Evolutionary conservation across 1,140 invertebrate genomes (phyloP), one percentile per base, ranked within the genome.

Genomic region (Hyphantria cunea): DNA sequence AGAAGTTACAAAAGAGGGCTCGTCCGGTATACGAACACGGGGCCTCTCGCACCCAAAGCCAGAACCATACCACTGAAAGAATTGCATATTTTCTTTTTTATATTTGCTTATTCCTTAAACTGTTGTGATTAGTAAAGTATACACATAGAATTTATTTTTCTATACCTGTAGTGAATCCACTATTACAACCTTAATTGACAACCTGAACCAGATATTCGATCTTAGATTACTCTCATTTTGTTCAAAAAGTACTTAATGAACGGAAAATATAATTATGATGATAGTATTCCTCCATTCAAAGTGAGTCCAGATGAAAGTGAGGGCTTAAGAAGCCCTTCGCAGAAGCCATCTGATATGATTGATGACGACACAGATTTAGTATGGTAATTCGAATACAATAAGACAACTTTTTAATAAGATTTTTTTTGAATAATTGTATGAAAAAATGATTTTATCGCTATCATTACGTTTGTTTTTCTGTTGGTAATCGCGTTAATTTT

Each of bases 321-420:
- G 78, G 70, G 85, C 85, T 88, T 88, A 86, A 47, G 82, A 86
- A 83, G 70, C 78, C 78, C 60, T 80, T 81, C 74, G 71, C 82
- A 82, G 76, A 80, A 85, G 70, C 82, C 78, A 76, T 76, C 74
- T 70, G 66, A 25, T 54, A 15, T 88, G 85, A 86, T 88, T 88
- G 83, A 88, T 88, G 83, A 50, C 66, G 65, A 33, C 66, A 60
- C 73, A 84, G 85, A 83, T 88, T 87, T 83, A 82, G 82, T 84
- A 86, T 88, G 83, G 76, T 84, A 84, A 84, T 88, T 82, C 82
- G 7, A 63, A 61, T 54, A 64, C 76, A 55, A 58, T 54, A 51
- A 15, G 25, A 70, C 51, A 68, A 54, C 39, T 63, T 14, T n/a
- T 37, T 78, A 76, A 73, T 76, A 66, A 76, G 67, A 31, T 9